Evolutionary conservation across 2,888 invertebrate species (phyloP).

Genomic region (Timandra comae): DNA sequence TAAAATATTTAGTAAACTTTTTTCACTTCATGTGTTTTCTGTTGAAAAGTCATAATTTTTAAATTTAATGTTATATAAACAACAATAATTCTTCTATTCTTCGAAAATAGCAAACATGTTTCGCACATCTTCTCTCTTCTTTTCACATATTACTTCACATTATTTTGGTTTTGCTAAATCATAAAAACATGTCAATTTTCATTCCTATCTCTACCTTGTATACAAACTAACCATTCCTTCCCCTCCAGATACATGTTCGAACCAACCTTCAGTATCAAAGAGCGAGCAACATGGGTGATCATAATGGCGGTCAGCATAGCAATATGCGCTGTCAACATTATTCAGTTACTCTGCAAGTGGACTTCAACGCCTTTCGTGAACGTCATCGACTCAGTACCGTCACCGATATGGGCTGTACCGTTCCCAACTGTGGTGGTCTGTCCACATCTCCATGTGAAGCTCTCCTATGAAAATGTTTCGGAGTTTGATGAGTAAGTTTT

Average conservation of each 20-base stretch:
- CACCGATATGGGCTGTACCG: slow-evolving; percentile 67
- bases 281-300: slow-evolving; percentile 54
- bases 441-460: slow-evolving; percentile 59
- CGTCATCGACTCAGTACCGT: slow-evolving; percentile 63
- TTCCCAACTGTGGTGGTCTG: slow-evolving; percentile 67
- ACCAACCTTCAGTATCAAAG: slow-evolving; percentile 53
- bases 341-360: slow-evolving; percentile 58
- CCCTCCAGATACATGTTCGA: slow-evolving; percentile 63
- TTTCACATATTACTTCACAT: no score
- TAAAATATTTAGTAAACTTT: no score
- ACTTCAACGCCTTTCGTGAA: slow-evolving; percentile 64
- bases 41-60: no score
- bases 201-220: background rate
- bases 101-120: no score
- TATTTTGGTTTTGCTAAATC: no score
- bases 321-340: slow-evolving; percentile 56
- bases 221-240: no score
- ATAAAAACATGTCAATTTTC: no score
- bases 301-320: slow-evolving; percentile 57
- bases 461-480: slow-evolving; percentile 49
- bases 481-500: slow-evolving; percentile 45
- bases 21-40: no score
- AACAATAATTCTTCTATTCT: no score
- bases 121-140: no score
- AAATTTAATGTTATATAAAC: no score